Evolutionary conservation across 2,113 vertebrate genomes (phyloP).

Genomic region (Pedetes capensis): DNA sequence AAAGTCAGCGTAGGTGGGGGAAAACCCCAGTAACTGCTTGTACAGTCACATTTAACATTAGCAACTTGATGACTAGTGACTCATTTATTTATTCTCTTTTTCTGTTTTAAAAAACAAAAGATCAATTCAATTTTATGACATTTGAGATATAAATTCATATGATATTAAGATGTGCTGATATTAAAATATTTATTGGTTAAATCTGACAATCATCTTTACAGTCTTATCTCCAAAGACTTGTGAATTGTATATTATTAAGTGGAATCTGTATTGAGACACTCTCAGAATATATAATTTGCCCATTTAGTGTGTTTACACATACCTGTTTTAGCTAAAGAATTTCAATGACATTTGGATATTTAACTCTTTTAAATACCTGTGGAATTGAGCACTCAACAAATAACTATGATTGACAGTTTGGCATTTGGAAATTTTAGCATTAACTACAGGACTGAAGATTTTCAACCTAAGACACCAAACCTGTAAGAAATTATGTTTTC

Average conservation of each 20-base stretch:
- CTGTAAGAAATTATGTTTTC: slow-evolving; percentile 65
- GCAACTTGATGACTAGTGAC: no score
- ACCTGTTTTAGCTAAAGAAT: slow-evolving; percentile 64
- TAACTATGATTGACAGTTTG: slow-evolving; percentile 67
- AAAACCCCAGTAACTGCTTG: neutral
- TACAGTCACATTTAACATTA: neutral
- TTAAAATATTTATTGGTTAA: slow-evolving; percentile 74
- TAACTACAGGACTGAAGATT: slow-evolving; percentile 22
- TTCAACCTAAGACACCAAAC: slow-evolving; percentile 41
- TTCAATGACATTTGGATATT: slow-evolving; percentile 57
- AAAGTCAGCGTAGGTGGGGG: neutral
- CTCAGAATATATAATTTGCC: slow-evolving; percentile 64
- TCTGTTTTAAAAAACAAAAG: slow-evolving; percentile 54
- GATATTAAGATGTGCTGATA: slow-evolving; percentile 37
- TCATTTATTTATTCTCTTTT: slow-evolving; percentile 41
- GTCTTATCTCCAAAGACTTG: slow-evolving; percentile 58
- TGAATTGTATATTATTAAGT: slow-evolving; percentile 58
- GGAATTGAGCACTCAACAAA: slow-evolving; percentile 55
- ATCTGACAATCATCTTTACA: slow-evolving; percentile 59
- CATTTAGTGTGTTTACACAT: slow-evolving; percentile 56
- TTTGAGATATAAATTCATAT: slow-evolving; percentile 38
- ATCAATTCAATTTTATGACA: slow-evolving; percentile 62
- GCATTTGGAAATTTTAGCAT: slow-evolving; percentile 57
- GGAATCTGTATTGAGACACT: slow-evolving; percentile 40
- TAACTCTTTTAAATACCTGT: slow-evolving; percentile 54